Conservation (phyloP, 2,888 invertebrate species). For the Harpalus rubripes region DNA sequence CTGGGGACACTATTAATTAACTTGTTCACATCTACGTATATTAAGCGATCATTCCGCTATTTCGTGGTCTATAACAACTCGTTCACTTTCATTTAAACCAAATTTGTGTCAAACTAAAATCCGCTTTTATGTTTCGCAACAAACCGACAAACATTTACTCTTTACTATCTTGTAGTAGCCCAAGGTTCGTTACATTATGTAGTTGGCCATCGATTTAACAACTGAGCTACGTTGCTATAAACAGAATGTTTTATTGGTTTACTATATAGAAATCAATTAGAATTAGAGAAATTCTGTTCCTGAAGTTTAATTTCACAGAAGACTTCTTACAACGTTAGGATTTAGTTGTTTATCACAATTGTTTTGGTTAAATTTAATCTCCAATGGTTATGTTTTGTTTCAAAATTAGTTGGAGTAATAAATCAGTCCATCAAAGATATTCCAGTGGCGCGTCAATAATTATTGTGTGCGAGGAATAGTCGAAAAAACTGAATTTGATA, state of each 20-base stretch:
- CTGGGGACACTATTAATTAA: too few relatives aligned
- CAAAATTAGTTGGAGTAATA: too few relatives aligned
- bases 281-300: not conserved
- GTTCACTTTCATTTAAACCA: slow-evolving; percentile 3
- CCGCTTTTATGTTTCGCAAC: slow-evolving; percentile 7
- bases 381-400: too few relatives aligned
- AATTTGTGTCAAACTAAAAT: slow-evolving; percentile 4
- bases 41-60: not conserved
- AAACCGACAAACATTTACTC: not conserved
- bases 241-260: not conserved
- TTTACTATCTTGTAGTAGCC: slow-evolving; percentile 14
- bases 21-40: not conserved
- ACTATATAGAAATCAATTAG: slow-evolving; percentile 1
- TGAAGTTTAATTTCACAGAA: slow-evolving; percentile 6
- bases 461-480: too few relatives aligned
- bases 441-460: too few relatives aligned
- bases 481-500: too few relatives aligned
- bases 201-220: slow-evolving; percentile 10
- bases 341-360: too few relatives aligned
- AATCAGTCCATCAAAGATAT: too few relatives aligned
- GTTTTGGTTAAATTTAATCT: too few relatives aligned
- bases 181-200: not conserved
- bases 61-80: not conserved
- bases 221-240: not conserved
- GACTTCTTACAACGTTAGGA: not conserved